These are phyloP conservation scores for Pangasius sanitwongsei DNA, from an alignment of 2,797 vertebrate genomes.

Conservation along the genomic window DNA sequence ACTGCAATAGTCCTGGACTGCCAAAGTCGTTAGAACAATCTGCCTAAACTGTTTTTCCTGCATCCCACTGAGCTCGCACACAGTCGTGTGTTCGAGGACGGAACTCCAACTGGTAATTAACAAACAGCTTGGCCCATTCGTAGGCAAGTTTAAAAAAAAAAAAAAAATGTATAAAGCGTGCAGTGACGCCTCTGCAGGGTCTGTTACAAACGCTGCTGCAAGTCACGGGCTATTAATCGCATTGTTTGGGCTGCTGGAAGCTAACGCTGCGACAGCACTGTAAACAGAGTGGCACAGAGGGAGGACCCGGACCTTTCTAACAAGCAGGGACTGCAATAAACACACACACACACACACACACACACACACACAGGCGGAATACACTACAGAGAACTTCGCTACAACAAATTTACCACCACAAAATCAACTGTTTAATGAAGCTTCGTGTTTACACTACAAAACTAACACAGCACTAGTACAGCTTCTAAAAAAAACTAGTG, in stretches of 20 bases:
- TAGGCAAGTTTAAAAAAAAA: slow-evolving; percentile 54
- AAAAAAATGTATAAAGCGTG: slow-evolving; percentile 60
- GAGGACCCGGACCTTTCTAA: slow-evolving; percentile 67
- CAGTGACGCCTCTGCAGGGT: slow-evolving; percentile 61
- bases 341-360: background rate
- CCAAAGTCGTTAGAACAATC: background rate
- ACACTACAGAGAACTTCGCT: background rate
- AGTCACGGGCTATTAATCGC: slow-evolving; percentile 79
- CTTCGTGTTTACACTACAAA: background rate
- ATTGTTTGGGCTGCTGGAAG: slow-evolving; percentile 71
- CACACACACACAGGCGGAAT: background rate
- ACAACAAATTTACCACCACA: background rate
- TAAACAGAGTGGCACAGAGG: slow-evolving; percentile 66
- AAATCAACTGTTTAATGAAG: background rate
- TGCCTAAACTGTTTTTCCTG: background rate
- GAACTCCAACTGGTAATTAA: slow-evolving; percentile 55
- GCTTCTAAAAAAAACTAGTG: background rate
- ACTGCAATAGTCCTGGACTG: background rate
- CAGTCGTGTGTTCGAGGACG: background rate
- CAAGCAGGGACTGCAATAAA: slow-evolving; percentile 32
- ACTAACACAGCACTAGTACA: background rate
- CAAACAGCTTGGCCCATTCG: slow-evolving; percentile 58
- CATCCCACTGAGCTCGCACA: background rate
- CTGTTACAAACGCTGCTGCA: slow-evolving; percentile 74
- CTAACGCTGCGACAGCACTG: slow-evolving; percentile 64